phyloP scores from a whole-genome alignment of 2,113 vertebrate genomes.

The Aldabrachelys gigantea region DNA sequence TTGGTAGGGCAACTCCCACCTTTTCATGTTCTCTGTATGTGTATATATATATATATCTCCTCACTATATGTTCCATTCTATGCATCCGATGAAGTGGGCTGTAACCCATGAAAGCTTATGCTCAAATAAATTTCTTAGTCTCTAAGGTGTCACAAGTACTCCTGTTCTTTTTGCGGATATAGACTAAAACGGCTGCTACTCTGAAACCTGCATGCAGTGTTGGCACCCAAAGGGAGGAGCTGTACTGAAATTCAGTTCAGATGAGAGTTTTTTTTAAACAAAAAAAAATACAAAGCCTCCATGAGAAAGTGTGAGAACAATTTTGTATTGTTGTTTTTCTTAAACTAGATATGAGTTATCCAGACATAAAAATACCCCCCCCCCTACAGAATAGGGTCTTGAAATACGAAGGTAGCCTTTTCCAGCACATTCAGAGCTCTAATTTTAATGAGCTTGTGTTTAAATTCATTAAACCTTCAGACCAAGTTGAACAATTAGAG shows the following conservation, averaged over 20 bases:
- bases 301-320: background rate
- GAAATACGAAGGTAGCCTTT: background rate
- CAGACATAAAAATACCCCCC: background rate
- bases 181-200: no score
- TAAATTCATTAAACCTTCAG: background rate
- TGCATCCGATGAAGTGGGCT: no score
- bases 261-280: background rate
- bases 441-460: background rate
- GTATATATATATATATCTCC: no score
- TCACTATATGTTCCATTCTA: no score
- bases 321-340: background rate
- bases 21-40: no score
- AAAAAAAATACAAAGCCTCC: background rate
- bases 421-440: background rate
- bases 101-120: no score
- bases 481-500: background rate
- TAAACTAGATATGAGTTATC: conserved; percentile 14
- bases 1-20: no score
- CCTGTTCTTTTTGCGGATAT: no score
- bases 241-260: background rate
- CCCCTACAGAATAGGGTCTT: background rate
- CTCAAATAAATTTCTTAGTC: no score
- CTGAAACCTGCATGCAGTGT: background rate
- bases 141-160: no score
- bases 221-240: background rate